Percentiles rank a stretch among this genome's conserved stretches.
Evolutionary conservation across 2,797 vertebrate species (phyloP).

Genomic region (Sparus aurata): DNA sequence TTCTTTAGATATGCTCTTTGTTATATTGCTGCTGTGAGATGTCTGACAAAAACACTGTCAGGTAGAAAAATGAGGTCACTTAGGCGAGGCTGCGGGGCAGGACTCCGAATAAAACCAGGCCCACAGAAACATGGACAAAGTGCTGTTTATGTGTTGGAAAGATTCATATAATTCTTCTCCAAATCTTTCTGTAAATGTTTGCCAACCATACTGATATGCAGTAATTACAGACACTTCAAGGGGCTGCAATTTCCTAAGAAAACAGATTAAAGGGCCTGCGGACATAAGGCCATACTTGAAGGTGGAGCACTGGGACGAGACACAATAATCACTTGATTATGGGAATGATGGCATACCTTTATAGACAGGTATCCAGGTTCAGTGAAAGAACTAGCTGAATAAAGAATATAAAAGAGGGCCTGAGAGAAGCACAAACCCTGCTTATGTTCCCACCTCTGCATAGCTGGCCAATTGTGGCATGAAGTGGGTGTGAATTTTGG

Average conservation of each 20-base stretch:
- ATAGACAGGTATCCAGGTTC: background rate
- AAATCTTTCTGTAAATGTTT: conserved; percentile 7
- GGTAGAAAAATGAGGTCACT: conserved; percentile 27
- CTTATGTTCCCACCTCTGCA: background rate
- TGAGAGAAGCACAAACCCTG: no score
- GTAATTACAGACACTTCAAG: conserved; percentile 23
- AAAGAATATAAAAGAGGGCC: background rate
- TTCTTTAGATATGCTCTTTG: conserved; percentile 45
- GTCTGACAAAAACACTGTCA: conserved; percentile 38
- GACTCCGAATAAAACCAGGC: conserved; percentile 6
- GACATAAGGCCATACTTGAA: background rate
- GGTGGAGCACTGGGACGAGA: background rate
- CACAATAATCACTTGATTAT: background rate
- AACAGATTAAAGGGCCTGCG: background rate
- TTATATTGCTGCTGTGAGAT: conserved; percentile 30
- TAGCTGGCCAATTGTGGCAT: background rate
- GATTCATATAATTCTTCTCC: background rate
- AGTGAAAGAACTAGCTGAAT: background rate
- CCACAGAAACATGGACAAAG: conserved; percentile 11
- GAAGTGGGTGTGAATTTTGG: background rate
- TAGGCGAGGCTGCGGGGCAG: conserved; percentile 23
- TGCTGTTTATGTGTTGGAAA: background rate
- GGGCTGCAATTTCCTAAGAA: conserved; percentile 1
- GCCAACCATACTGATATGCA: conserved; percentile 10
- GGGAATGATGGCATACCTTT: background rate